Evolutionary conservation across 2,888 invertebrate genomes (phyloP), one percentile per base, ranked within the genome.

Genomic region (Bursaphelenchus okinawaensis): DNA sequence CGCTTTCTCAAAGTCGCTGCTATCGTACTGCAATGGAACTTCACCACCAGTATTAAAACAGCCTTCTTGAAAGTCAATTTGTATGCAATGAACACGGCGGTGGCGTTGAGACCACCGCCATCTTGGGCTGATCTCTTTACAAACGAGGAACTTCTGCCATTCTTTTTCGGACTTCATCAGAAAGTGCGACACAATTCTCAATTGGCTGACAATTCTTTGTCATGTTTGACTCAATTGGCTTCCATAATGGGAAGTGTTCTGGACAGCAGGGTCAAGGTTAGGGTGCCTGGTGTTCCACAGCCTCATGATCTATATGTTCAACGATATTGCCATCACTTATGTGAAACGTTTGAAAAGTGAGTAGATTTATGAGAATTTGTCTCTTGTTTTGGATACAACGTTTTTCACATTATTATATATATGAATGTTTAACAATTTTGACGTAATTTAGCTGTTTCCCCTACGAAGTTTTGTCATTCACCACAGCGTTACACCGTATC

Each of bases 171-270:
- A 84, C 76, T 85, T 31, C 91, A 92, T 83, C 88, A 89, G 87
- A 90, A 90, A 85, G 89, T 92, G 6, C 87, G 91, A 55, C 87
- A 88, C 54, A 88, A 89, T 80, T 88, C 89, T 23, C 88, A 89
- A 54, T 85, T 92, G 75, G 88, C 89, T 8, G 89, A 89, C 81
- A 89, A 90, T 68, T 89, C 91, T 0, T 84, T 92, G 65, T 89
- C 88, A 61, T 92, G 92, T 83, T 85, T 93, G 55, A 89, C 90
- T 9, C 92, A 92, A 82, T 84, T 93, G 65, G 88, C 89, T 0
- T 88, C 89, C 19, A 83, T 90, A 28, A 88, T 87, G 80, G 89
- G 89, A 6, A 84, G 84, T 2, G 83, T 89, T 7, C 83, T 71
- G 52, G 62, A 62, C 28, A 22, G 22, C 54, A 22, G 24, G 16